phyloP scores from a whole-genome alignment of 2,113 vertebrate genomes.

The Aldabrachelys gigantea region DNA sequence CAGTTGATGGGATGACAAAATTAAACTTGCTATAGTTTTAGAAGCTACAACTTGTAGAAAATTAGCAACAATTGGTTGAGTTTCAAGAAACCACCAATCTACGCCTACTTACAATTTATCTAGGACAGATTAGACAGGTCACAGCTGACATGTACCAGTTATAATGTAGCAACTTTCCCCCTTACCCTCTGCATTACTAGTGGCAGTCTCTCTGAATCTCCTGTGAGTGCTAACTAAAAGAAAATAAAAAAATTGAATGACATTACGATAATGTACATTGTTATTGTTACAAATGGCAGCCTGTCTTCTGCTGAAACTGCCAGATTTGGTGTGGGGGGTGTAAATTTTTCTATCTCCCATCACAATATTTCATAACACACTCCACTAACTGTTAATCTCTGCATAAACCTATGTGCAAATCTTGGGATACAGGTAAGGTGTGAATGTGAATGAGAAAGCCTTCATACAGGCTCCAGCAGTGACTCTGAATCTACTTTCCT shows the following conservation, averaged over 20 bases:
- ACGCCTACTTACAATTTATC: background rate
- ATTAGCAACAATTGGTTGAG: background rate
- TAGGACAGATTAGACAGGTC: background rate
- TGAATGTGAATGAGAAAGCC: background rate
- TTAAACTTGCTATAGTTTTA: background rate
- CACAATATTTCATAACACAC: background rate
- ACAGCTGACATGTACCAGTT: background rate
- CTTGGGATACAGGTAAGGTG: background rate
- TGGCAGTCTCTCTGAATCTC: background rate
- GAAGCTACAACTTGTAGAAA: background rate
- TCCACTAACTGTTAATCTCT: background rate
- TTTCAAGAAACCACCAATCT: background rate
- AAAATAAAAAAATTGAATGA: background rate
- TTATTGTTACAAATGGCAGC: background rate
- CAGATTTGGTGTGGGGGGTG: fast-evolving
- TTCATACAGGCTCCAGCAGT: background rate
- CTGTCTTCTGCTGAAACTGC: background rate
- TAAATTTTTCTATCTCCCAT: background rate
- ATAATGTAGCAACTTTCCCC: background rate
- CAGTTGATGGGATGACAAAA: fast-evolving
- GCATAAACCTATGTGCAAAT: background rate
- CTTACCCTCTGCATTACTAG: background rate
- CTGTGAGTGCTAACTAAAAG: conserved; percentile 35
- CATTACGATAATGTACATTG: background rate
- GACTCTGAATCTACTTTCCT: background rate